A percentile compares a stretch with the other conserved stretches of the same genome.
Conservation (phyloP, 2,888 invertebrate species). For the Cheilosia soror region DNA sequence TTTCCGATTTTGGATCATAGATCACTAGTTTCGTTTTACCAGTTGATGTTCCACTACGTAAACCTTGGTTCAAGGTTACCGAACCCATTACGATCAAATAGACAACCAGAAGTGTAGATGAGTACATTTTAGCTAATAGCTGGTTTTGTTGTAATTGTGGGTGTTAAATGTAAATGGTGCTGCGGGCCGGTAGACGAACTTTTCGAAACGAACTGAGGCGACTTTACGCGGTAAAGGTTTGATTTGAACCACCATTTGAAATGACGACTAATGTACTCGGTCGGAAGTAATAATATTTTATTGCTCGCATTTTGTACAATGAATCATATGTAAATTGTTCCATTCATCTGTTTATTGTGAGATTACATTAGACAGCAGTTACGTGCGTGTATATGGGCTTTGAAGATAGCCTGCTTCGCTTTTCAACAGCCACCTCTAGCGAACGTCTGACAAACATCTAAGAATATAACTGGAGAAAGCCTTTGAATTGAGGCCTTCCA, state of each 20-base stretch:
- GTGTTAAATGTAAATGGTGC: neutral
- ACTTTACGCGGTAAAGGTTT: neutral
- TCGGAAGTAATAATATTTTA: slow-evolving; percentile 3
- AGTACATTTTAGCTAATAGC: neutral
- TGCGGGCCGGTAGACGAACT: neutral
- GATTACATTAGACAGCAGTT: too few relatives aligned
- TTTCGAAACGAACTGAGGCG: neutral
- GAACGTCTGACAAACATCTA: too few relatives aligned
- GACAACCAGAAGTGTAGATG: neutral
- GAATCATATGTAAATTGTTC: neutral
- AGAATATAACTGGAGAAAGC: too few relatives aligned
- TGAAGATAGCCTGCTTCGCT: too few relatives aligned
- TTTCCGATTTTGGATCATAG: slow-evolving; percentile 13
- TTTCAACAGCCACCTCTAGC: too few relatives aligned
- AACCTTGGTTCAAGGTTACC: slow-evolving; percentile 13
- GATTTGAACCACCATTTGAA: neutral
- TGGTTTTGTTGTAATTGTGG: neutral
- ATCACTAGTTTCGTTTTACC: neutral
- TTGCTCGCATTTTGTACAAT: neutral
- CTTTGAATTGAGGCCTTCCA: too few relatives aligned
- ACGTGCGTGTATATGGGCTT: too few relatives aligned
- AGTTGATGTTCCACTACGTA: neutral
- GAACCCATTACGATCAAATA: neutral
- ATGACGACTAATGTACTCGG: neutral
- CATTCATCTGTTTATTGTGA: neutral